Base-by-base conservation (phyloP, 1,140 invertebrate species). In the Rhopalosiphum maidis region DNA sequence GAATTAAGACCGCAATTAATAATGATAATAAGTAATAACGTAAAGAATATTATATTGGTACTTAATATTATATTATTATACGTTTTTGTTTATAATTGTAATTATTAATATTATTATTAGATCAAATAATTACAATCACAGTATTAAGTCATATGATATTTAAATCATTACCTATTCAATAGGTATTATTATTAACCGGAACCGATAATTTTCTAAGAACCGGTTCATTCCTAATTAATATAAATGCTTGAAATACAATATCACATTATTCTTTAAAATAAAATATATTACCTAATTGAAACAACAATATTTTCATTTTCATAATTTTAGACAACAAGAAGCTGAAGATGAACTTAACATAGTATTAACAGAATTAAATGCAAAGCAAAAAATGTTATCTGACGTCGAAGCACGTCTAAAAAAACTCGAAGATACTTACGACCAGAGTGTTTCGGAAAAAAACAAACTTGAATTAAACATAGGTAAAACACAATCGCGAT, bases 381-480 rank as follows among this genome's bases (percentile, higher is more conserved):
- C 96, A n/a, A 99, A 99, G 95, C 97, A 98, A 94, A 96, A 96
- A 93, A 97, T 97, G 95, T 95, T 99, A 46, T 96, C 96, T 1
- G 97, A 96, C 94, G 96, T 96, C 91, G 96, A 97, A 94, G 96
- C 96, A 90, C 96, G 96, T 94, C 96, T 97, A 48, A 97, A 97
- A 86, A 96, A 96, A 51, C 95, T 98, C 41, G 96, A 97, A 94
- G 95, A 97, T 37, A 96, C 97, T 94, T 97, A 97, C 95, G 96
- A 97, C 51, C 95, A 95, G 68, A 96, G 96, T 89, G 95, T 97
- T 2, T 95, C 95, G 30, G 96, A 97, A 94, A 96, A 97, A 94
- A 95, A 96, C 51, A 95, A 96, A 93, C 95, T 97, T 85, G 96
- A 97, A 94, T 95, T 96, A 35, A 96, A 95, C 48, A 98, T 98